Evolutionary conservation across 1,140 invertebrate genomes (phyloP).

Genomic region (Anoplolepis gracilipes): DNA sequence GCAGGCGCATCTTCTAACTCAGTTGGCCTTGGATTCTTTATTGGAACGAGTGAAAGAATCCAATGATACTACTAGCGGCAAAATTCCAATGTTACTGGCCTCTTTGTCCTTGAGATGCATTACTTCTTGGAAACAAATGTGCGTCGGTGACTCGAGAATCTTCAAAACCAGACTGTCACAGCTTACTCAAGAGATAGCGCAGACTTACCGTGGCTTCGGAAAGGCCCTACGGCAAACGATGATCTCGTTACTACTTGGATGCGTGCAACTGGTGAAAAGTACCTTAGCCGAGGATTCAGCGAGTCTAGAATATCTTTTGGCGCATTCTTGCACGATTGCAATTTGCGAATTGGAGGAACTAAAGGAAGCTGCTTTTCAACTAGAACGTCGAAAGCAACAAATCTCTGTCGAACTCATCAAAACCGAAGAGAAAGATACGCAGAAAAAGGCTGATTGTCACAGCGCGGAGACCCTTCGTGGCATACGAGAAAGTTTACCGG

Average conservation of each 20-base stretch:
- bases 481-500: slow-evolving; percentile 76
- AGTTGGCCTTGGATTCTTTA: slow-evolving; percentile 77
- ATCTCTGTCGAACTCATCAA: slow-evolving; percentile 1
- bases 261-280: slow-evolving; percentile 79
- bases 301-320: slow-evolving; percentile 80
- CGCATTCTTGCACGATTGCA: slow-evolving; percentile 79
- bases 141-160: slow-evolving; percentile 72
- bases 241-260: slow-evolving; percentile 79
- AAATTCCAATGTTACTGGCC: slow-evolving; percentile 79
- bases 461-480: slow-evolving; percentile 62
- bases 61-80: slow-evolving; percentile 66
- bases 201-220: slow-evolving; percentile 79
- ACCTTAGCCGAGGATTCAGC: slow-evolving; percentile 76
- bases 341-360: slow-evolving; percentile 79
- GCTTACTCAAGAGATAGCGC: slow-evolving; percentile 80
- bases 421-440: slow-evolving; percentile 29
- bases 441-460: slow-evolving; percentile 48
- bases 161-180: slow-evolving; percentile 78
- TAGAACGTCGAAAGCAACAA: slow-evolving; percentile 44
- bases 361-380: slow-evolving; percentile 65
- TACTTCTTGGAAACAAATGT: slow-evolving; percentile 79
- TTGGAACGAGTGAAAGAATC: slow-evolving; percentile 77
- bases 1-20: slow-evolving; percentile 78
- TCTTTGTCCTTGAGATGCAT: slow-evolving; percentile 82
- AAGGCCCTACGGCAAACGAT: slow-evolving; percentile 80